Evolutionary conservation across 2,888 invertebrate species (phyloP), one percentile per base, ranked within the genome.

Genomic region (Lasiommata megera): DNA sequence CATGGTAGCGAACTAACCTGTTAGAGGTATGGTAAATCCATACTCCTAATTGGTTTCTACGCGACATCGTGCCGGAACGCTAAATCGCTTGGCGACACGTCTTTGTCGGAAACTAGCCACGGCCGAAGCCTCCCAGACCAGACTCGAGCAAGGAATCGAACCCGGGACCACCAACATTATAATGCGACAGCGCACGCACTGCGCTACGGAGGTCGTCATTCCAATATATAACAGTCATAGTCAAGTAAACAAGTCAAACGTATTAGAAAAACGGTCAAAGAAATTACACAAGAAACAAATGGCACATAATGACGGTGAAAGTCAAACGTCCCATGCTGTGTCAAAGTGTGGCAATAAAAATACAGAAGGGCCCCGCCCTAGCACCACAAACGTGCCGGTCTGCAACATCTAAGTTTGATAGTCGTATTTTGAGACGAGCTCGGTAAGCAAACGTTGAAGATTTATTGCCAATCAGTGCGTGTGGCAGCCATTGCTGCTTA

Each of bases 381-480:
- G 72, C 68, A 70, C 72, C 73, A 70, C 74, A 79, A 77, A 79
- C 76, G 74, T 76, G 80, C 78, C 78, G 80, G 78, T 77, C 72
- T 69, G 47, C 53, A 69, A 69, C 69, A 68, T 71, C 74, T 73
- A 65, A 80, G 78, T 77, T 77, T 66, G 74, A 76, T 75, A 76
- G 76, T 79, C 80, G 79, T 83, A 72, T 82, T 80, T 82, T 74
- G 75, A 81, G 71, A 77, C 73, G 53, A 53, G 14, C 79, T 82
- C 77, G 78, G 84, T 82, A 82, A 78, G 80, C 82, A 88, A 78
- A 88, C 83, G 82, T 77, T 76, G 75, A 37, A 78, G 73, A 86
- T 88, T 87, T 86, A 88, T 85, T 80, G 77, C 75, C 61, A 74
- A 74, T 72, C 81, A 65, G 75, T 79, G 80, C 84, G 86, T 83